Evolutionary conservation across 2,888 invertebrate genomes (phyloP).

Genomic region (Xylophagus ater): DNA sequence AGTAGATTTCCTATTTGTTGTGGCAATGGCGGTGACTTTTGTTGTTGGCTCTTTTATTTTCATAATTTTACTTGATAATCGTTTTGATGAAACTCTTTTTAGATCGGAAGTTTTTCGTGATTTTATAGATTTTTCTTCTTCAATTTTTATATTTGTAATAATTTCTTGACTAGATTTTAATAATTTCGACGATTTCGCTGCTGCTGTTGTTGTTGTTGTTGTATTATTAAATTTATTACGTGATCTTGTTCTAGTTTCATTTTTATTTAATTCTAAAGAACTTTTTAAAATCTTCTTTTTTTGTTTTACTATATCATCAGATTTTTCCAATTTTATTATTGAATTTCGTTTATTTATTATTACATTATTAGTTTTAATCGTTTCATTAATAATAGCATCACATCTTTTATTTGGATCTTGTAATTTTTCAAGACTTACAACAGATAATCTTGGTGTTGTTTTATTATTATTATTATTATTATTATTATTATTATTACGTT

Average conservation of each 20-base stretch:
- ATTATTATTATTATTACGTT: constrained; percentile 45
- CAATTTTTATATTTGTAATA: no score
- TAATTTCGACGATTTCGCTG: not conserved
- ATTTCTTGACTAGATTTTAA: no score
- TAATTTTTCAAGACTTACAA: constrained; percentile 49
- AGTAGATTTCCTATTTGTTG: no score
- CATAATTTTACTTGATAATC: no score
- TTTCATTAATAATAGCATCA: constrained; percentile 3
- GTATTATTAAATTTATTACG: constrained; percentile 1
- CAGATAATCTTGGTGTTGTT: constrained; percentile 47
- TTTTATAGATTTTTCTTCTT: no score
- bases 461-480: no score
- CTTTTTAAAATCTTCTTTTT: not conserved
- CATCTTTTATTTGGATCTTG: constrained; percentile 31
- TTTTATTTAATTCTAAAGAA: not conserved
- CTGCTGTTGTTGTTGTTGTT: not conserved
- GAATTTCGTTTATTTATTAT: not conserved
- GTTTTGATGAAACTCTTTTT: no score
- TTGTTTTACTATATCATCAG: constrained; percentile 1
- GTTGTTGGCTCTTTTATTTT: no score
- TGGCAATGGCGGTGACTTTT: not conserved
- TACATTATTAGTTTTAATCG: not conserved
- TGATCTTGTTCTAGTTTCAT: not conserved
- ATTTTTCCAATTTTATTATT: not conserved
- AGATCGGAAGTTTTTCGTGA: no score